Conservation (phyloP, 2,888 invertebrate species). For the Drosophila anceps region DNA sequence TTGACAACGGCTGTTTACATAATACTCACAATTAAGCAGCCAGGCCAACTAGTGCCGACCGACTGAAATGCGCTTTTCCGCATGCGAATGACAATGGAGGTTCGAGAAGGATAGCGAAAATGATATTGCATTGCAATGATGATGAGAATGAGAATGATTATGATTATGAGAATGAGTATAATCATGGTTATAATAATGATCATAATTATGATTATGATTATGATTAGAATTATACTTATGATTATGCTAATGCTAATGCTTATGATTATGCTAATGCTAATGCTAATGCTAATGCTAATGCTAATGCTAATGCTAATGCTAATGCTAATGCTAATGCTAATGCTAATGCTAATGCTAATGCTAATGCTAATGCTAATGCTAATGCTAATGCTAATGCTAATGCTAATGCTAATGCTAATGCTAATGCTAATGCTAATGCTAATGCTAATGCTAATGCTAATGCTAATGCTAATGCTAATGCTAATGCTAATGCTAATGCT, state of each 20-base stretch:
- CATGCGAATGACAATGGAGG: not conserved
- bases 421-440: not conserved
- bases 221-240: too few species aligned
- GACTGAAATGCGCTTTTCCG: constrained; percentile 6
- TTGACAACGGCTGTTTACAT: constrained; percentile 40
- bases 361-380: not conserved
- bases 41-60: not conserved
- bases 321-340: not conserved
- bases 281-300: not conserved
- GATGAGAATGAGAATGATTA: not conserved
- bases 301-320: not conserved
- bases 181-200: not conserved
- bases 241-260: not conserved
- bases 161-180: not conserved
- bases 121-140: not conserved
- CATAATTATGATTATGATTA: not conserved
- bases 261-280: not conserved
- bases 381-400: not conserved
- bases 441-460: not conserved
- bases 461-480: not conserved
- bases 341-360: not conserved
- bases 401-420: not conserved
- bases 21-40: constrained; percentile 1
- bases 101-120: not conserved
- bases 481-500: not conserved